Evolutionary conservation across 2,888 invertebrate genomes (phyloP).

Genomic region (Rhimphoctona megacephalus): DNA sequence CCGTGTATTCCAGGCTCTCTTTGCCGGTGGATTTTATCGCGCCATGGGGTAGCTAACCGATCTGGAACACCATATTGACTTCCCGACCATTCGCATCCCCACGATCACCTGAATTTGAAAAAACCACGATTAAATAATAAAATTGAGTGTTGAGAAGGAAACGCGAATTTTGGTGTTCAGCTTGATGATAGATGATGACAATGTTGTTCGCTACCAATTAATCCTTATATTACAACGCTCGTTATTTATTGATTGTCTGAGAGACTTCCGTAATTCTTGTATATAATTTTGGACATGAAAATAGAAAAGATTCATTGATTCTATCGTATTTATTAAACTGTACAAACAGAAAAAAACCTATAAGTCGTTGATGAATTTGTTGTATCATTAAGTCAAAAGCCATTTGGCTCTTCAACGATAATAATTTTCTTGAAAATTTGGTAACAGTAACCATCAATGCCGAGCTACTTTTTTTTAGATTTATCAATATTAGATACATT

Average conservation of each 20-base stretch:
- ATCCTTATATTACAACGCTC: constrained; percentile 17
- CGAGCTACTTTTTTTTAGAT: too few species aligned
- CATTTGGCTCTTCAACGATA: too few species aligned
- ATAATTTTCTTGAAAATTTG: too few species aligned
- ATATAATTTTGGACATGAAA: too few species aligned
- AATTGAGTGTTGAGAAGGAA: constrained; percentile 19
- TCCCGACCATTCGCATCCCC: constrained; percentile 36
- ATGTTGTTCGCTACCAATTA: neutral
- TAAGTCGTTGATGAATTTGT: too few species aligned
- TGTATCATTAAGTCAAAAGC: too few species aligned
- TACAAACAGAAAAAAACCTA: too few species aligned
- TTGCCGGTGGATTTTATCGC: constrained; percentile 78
- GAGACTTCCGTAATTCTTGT: neutral
- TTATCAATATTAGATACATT: too few species aligned
- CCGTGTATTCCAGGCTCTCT: constrained; percentile 55
- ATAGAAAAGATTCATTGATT: too few species aligned
- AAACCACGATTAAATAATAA: constrained; percentile 16
- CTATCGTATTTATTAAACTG: too few species aligned
- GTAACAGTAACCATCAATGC: too few species aligned
- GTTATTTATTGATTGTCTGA: neutral
- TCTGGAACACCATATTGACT: constrained; percentile 47
- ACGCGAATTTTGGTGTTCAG: constrained; percentile 8
- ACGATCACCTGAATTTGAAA: constrained; percentile 35
- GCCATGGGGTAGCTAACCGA: constrained; percentile 67
- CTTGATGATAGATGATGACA: constrained; percentile 18